Evolutionary conservation across 2,113 vertebrate species (phyloP).

Genomic region (Eclectus roratus): DNA sequence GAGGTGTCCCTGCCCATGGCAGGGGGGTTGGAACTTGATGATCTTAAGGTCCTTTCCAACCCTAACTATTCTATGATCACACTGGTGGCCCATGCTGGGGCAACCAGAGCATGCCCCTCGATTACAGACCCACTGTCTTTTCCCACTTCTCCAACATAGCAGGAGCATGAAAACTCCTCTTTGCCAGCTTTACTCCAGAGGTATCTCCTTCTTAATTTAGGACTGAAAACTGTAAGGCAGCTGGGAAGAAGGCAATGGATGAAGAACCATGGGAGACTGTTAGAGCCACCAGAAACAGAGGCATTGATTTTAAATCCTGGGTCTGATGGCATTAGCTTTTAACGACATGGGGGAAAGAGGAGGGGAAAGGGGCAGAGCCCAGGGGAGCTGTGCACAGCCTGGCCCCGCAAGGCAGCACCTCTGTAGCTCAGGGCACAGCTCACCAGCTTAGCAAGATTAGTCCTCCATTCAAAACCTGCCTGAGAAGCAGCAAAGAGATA

Average conservation of each 20-base stretch:
- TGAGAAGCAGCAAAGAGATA: constrained; percentile 12
- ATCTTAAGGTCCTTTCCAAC: background rate
- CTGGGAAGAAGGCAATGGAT: background rate
- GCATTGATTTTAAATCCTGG: background rate
- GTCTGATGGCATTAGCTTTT: background rate
- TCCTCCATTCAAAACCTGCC: constrained; percentile 32
- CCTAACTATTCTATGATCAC: background rate
- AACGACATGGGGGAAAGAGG: background rate
- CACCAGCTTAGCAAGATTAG: constrained; percentile 22
- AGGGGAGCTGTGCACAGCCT: background rate
- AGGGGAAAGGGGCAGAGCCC: background rate
- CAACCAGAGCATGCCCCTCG: background rate
- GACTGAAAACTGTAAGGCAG: background rate
- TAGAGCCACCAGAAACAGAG: background rate
- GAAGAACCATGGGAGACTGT: background rate
- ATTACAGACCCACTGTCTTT: background rate
- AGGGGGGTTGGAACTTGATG: background rate
- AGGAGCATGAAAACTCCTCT: background rate
- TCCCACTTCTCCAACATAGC: background rate
- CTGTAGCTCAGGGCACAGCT: background rate
- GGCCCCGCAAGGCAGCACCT: background rate
- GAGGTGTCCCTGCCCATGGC: background rate
- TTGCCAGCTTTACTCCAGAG: background rate
- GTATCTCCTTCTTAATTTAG: background rate
- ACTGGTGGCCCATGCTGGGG: accelerated